A percentile compares a stretch with the other conserved stretches of the same genome.
phyloP scores from a whole-genome alignment of 2,888 invertebrate genomes.

The Calliopum simillimum region DNA sequence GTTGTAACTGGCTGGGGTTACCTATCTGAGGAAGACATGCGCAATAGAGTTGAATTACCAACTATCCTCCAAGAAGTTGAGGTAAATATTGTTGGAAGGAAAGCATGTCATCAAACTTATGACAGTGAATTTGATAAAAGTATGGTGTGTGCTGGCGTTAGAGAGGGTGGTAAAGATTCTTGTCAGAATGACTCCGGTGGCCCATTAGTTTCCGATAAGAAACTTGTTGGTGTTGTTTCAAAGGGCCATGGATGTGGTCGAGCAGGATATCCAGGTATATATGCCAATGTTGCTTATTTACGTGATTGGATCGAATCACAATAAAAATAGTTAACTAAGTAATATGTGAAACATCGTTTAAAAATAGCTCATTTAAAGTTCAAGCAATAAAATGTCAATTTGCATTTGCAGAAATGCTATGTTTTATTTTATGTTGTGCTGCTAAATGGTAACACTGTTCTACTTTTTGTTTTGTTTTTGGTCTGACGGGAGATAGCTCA shows the following conservation, averaged over 20 bases:
- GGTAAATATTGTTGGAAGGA: slow-evolving; percentile 51
- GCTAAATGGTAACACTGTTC: too few relatives aligned
- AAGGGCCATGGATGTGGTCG: slow-evolving; percentile 60
- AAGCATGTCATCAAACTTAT: slow-evolving; percentile 50
- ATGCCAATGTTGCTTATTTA: slow-evolving; percentile 40
- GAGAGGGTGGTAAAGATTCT: slow-evolving; percentile 60
- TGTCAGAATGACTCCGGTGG: slow-evolving; percentile 64
- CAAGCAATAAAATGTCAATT: too few relatives aligned
- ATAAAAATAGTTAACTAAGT: too few relatives aligned
- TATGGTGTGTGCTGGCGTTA: slow-evolving; percentile 59
- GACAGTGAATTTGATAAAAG: slow-evolving; percentile 47
- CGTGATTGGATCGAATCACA: too few relatives aligned
- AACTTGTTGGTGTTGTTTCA: slow-evolving; percentile 59
- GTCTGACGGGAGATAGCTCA: too few relatives aligned
- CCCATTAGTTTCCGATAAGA: slow-evolving; percentile 52
- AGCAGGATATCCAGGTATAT: slow-evolving; percentile 37
- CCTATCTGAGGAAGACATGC: slow-evolving; percentile 44
- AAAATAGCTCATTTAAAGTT: too few relatives aligned
- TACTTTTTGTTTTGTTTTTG: too few relatives aligned
- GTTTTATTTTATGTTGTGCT: too few relatives aligned
- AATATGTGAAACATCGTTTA: too few relatives aligned
- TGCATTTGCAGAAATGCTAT: too few relatives aligned
- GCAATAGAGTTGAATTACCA: slow-evolving; percentile 44
- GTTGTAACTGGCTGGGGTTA: slow-evolving; percentile 59
- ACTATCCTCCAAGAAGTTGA: slow-evolving; percentile 52